Conservation (phyloP, 2,113 vertebrate genomes). For the Phoxinus phoxinus region DNA sequence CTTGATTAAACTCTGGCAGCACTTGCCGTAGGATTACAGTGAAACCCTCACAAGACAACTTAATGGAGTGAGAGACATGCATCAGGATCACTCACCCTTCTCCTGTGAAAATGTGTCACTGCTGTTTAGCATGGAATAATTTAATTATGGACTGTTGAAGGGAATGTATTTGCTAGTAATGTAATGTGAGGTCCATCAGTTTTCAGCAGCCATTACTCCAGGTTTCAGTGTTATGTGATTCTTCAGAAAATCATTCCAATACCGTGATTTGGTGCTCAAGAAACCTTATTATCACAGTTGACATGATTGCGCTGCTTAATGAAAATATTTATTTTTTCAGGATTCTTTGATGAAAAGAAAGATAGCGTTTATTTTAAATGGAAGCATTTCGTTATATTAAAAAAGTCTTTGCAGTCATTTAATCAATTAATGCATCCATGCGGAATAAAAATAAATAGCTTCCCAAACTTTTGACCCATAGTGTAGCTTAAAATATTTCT, state of each 20-base stretch:
- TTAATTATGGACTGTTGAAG: slow-evolving; percentile 7
- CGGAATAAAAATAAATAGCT: no score
- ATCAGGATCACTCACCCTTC: slow-evolving; percentile 35
- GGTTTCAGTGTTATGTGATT: neutral
- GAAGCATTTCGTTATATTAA: neutral
- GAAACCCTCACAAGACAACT: slow-evolving; percentile 70
- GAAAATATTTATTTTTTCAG: neutral
- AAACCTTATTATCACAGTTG: neutral
- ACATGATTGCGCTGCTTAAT: neutral
- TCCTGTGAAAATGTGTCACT: slow-evolving; percentile 27
- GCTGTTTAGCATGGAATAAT: slow-evolving; percentile 25
- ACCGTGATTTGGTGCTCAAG: neutral
- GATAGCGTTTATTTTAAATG: neutral
- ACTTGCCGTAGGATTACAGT: slow-evolving; percentile 69
- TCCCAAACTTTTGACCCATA: neutral
- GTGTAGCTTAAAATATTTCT: neutral
- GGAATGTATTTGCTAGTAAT: neutral
- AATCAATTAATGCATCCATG: no score
- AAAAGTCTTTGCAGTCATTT: neutral
- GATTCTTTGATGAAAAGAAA: neutral
- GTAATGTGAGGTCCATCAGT: neutral
- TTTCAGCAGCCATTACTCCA: neutral
- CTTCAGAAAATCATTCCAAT: neutral
- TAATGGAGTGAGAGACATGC: slow-evolving; percentile 58
- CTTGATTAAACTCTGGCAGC: slow-evolving; percentile 68